Base-by-base conservation (phyloP, 2,888 invertebrate species). In the Nomada ruficornis region DNA sequence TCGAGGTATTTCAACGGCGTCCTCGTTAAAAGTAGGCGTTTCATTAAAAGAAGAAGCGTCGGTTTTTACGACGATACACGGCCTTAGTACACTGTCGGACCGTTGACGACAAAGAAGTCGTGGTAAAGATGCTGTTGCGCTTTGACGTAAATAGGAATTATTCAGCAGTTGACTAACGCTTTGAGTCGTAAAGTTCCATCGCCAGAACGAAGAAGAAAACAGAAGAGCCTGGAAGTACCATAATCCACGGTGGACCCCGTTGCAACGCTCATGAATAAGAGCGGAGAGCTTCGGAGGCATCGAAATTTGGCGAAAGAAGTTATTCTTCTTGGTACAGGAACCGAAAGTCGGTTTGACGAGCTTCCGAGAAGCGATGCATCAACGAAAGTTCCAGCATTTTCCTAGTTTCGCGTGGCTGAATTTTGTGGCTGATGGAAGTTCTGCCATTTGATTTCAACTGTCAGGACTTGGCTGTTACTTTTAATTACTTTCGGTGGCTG, bases 251-350 rank as follows among this genome's bases (percentile, higher is more conserved):
- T 11, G 71, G 0, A 36, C 2, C 52, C 2, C 52, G 57, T 11
- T 23, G 57, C 65, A 64, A 29, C 57, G 52, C 9, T 15, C 23
- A 5, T 44, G 26, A 57, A n/a, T 23, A 44, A 69, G 44, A 18
- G 2, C 4, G 11, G 18, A 5, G n/a, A 50, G 42, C 5, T 44
- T n/a, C 13, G 26, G 7, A 29, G 50, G 47, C 47, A 55, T 29
- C 47, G n/a, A 57, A 73, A 57, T 73, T 23, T 23, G 26, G 13
- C 29, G 69, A 44, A 63, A 69, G 62, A 69, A 69, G 62, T 69
- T 68, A 60, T 60, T 60, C 60, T 59, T 26, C 54, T 54, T 18
- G 50, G 50, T 18, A 20, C 20, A 20, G 1, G 18, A 55, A 3
- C 10, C 42, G 23, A 9, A 44, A 68, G 42, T 23, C 42, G 11